Base-by-base conservation (phyloP, 2,113 vertebrate species). In the Calidris pugnax region DNA sequence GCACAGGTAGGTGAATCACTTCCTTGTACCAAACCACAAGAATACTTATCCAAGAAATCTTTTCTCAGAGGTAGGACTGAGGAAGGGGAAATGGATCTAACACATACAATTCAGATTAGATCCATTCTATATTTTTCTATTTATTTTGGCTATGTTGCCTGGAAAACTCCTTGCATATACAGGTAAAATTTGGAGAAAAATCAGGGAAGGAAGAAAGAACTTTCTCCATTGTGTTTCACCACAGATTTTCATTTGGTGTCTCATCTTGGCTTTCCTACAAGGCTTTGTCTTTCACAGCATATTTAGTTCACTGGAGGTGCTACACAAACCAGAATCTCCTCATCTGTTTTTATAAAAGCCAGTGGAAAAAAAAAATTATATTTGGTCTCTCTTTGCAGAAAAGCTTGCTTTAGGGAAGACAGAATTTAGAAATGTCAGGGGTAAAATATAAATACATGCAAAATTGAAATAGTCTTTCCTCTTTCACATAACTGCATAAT, bases 381-480 rank as follows among this genome's bases (percentile, higher is more conserved):
- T 66, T 92, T 90, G 66, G 45, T 39, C 10, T 32, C 5, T 24
- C 35, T 82, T 84, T 59, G 41, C 51, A 89, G 62, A 78, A 90
- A 39, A 55, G 14, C 48, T 94, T 89, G 73, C 62, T 90, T 85
- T 43, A 23, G 66, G 48, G 41, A 95, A 90, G 41, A 74, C 56
- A 66, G 51, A 92, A 53, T 88, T 95, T 87, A 85, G 66, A 95
- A 95, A 85, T 80, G 57, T 91, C 77, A 85, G 77, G 45, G 53
- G 45, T 80, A 88, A 87, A 87, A 74, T 91, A 87, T 76, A 82
- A 95, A 91, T 92, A 89, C 50, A 77, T 89, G 81, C 53, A 48
- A 92, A 97, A 26, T 95, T 69, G 77, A 92, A 87, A 95, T 91
- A 79, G 53, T 77, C 55, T 94, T 89, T 93, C 48, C 56, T 84